Evolutionary conservation across 2,888 invertebrate genomes (phyloP), one percentile per base, ranked within the genome.

Genomic region (Latrodectus hesperus): DNA sequence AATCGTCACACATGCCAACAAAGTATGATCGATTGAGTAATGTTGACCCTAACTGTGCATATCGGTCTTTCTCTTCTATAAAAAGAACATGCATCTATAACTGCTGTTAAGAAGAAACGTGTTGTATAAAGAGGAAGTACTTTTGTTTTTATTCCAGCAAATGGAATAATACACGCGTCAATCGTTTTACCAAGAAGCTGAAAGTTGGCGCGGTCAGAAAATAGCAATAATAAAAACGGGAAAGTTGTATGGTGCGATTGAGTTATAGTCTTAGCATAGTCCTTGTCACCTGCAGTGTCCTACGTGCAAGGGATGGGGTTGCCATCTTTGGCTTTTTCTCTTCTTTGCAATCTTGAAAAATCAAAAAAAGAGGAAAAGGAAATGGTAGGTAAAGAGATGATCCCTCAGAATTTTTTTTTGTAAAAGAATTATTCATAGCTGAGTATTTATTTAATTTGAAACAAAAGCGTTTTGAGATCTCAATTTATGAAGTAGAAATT

Each of bases 211-310:
- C 84, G 77, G 83, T 83, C 83, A 83, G 76, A 55, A 55, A 49
- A 55, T 17, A 70, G 65, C 17, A 64, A 72, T 10, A 17, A 64
- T 71, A 68, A 12, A 71, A 76, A 76, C 55, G 49, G 52, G n/a
- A 81, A 73, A 80, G 76, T 72, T 72, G 52, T 72, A 52, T 73
- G 60, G 72, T 77, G 65, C 77, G 84, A 84, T 84, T 84, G 84
- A 84, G 84, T 84, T 84, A 84, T 84, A 77, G 84, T 77, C 84
- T 84, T 78, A 78, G 84, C 84, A 67, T 67, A 65, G 84, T 64
- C 77, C 77, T 84, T 84, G 84, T 84, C 84, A 84, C 84, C 77
- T 77, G 84, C 84, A 84, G 84, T 76, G 64, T 26, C 52, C 22
- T 76, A 84, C 84, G 84, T 84, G 84, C 53, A 9, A 9, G 11